These are phyloP conservation scores for Megatriorchis doriae DNA, from an alignment of 2,113 vertebrate species.

Conservation along the genomic window DNA sequence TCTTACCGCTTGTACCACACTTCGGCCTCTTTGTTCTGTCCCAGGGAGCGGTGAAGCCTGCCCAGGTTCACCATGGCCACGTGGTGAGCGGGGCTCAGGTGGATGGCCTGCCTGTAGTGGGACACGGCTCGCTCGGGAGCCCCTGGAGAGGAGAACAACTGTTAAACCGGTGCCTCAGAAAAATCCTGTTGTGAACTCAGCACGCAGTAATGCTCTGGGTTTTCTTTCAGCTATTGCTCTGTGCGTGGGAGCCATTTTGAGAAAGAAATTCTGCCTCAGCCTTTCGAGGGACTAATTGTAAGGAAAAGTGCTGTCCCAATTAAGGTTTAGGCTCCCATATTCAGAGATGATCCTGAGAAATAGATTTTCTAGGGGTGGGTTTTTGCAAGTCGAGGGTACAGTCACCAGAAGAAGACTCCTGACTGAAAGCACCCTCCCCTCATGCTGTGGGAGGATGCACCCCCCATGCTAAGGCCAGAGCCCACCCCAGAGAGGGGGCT, in stretches of 20 bases:
- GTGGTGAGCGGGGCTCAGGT: constrained; percentile 85
- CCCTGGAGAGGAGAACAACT: constrained; percentile 65
- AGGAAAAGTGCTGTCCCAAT: not conserved
- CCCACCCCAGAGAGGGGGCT: not conserved
- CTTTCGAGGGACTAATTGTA: not conserved
- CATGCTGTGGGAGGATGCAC: not conserved
- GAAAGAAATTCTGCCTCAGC: not conserved
- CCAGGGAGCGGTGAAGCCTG: constrained; percentile 87
- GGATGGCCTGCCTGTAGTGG: constrained; percentile 91
- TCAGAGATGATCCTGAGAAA: not conserved
- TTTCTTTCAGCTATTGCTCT: not conserved
- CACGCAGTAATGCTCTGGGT: not conserved
- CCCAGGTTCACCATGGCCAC: constrained; percentile 98
- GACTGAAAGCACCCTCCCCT: not conserved
- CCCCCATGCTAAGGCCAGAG: not conserved
- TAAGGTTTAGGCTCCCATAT: not conserved
- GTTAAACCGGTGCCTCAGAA: not conserved
- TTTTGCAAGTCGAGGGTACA: not conserved
- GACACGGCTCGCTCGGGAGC: constrained; percentile 78
- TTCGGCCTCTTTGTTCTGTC: constrained; percentile 87
- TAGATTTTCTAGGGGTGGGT: not conserved
- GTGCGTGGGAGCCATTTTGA: not conserved
- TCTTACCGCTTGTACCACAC: constrained; percentile 90
- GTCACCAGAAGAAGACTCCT: not conserved
- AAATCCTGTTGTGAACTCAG: not conserved